Evolutionary conservation across 2,113 vertebrate genomes (phyloP), one percentile per base, ranked within the genome.

Genomic region (Fulica atra): DNA sequence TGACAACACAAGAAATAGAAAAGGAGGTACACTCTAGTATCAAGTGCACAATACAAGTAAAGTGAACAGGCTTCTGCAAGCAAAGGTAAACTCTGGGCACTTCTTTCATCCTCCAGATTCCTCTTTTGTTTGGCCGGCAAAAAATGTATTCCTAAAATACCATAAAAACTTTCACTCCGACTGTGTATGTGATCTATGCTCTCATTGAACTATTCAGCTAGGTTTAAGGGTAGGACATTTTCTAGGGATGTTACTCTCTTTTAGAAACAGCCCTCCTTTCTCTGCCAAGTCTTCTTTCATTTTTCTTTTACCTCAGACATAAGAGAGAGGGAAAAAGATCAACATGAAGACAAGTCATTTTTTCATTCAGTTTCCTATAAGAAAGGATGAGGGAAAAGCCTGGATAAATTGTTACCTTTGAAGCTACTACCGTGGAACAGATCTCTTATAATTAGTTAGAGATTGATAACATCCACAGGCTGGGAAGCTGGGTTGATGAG

Each of bases 191-290:
- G 84, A 84, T 78, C 72, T 92, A 35, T 59, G 57, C 3, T 88
- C 36, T 89, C 76, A 68, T 14, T 81, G 92, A 95, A 63, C 66
- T 90, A 38, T 90, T 93, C 68, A 88, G 60, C n/a, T 46, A n/a
- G 19, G 50, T 86, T 92, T 92, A 78, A 93, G 51, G 46, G 59
- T 81, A 84, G 64, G 76, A 84, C 46, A 70, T 83, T 90, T 94
- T 86, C 86, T 70, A 80, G 59, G 71, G 63, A 86, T 7, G 2
- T 78, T 86, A 35, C 40, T 48, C 31, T 72, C 23, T 79, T 95
- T 83, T n/a, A 73, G 65, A 82, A 94, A 71, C 25, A 51, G 13
- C 7, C 25, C 10, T 88, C 56, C 38, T 77, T 86, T 70, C 60
- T 90, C 81, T 86, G 23, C 36, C 4, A 36, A 88, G 46, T 38